Percentiles rank a stretch among this genome's conserved stretches.
Evolutionary conservation across 1,140 invertebrate species (phyloP).

Genomic region (Dysdera silvatica): DNA sequence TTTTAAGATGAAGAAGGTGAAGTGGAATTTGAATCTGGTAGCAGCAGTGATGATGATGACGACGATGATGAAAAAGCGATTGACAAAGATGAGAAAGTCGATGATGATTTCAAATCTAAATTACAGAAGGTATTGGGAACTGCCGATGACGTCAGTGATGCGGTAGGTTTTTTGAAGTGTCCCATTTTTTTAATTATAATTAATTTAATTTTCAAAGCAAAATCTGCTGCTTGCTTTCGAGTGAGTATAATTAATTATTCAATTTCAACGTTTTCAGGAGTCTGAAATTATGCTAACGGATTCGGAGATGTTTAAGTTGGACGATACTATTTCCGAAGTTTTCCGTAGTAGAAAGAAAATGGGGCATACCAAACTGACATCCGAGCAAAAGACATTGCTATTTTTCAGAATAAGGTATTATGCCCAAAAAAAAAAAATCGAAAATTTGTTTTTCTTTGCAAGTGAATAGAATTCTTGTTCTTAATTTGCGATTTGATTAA

Average conservation of each 20-base stretch:
- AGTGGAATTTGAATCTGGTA: slow-evolving; percentile 17
- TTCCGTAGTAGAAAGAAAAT: not conserved
- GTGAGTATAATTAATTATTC: not conserved
- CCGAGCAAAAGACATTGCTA: slow-evolving; percentile 13
- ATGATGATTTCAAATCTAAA: slow-evolving; percentile 11
- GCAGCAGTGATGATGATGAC: slow-evolving; percentile 6
- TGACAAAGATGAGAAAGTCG: not conserved
- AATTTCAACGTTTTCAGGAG: slow-evolving; percentile 16
- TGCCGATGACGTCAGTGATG: slow-evolving; percentile 22
- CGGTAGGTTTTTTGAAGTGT: slow-evolving; percentile 7
- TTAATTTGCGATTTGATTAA: not conserved
- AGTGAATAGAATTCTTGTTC: no score
- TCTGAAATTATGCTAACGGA: slow-evolving; percentile 16
- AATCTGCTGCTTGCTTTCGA: no score
- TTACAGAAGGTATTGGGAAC: slow-evolving; percentile 13
- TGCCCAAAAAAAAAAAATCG: no score
- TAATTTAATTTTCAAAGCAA: no score
- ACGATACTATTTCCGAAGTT: slow-evolving; percentile 17
- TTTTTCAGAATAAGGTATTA: slow-evolving; percentile 23
- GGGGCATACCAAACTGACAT: slow-evolving; percentile 2
- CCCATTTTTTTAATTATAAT: no score
- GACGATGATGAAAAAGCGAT: not conserved
- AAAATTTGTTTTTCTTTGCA: no score
- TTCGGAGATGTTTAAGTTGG: slow-evolving; percentile 27
- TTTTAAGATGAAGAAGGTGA: slow-evolving; percentile 11